phyloP scores from a whole-genome alignment of 2,113 vertebrate genomes.

The Synchiropus splendidus region DNA sequence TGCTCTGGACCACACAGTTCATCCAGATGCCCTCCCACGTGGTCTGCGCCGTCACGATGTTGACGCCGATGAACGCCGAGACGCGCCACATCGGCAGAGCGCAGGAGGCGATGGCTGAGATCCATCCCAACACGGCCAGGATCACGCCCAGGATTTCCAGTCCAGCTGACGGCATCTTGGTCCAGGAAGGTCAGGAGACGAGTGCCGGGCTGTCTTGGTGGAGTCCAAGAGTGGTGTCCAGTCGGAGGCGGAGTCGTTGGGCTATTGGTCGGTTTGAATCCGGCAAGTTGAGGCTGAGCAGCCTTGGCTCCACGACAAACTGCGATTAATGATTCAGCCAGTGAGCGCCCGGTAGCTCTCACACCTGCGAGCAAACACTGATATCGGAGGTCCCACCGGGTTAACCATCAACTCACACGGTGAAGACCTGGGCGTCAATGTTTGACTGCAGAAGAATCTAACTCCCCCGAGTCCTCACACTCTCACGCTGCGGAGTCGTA shows the following conservation, averaged over 20 bases:
- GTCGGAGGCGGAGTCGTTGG: slow-evolving; percentile 50
- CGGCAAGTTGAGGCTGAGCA: slow-evolving; percentile 20
- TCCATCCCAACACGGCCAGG: slow-evolving; percentile 78
- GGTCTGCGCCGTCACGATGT: slow-evolving; percentile 80
- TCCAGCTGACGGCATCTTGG: slow-evolving; percentile 70
- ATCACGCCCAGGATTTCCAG: slow-evolving; percentile 78
- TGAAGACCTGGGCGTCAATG: slow-evolving; percentile 31
- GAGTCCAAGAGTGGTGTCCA: too few species aligned
- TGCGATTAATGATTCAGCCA: slow-evolving; percentile 54
- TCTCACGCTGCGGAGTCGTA: too few species aligned
- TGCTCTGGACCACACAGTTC: slow-evolving; percentile 79
- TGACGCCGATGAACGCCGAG: slow-evolving; percentile 82
- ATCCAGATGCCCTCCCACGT: slow-evolving; percentile 87
- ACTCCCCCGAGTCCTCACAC: background rate
- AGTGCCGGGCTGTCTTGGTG: too few species aligned
- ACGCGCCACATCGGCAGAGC: slow-evolving; percentile 86
- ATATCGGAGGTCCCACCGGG: slow-evolving; percentile 26
- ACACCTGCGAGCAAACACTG: slow-evolving; percentile 45
- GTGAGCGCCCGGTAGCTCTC: slow-evolving; percentile 23
- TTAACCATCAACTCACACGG: slow-evolving; percentile 57
- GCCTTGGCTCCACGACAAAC: slow-evolving; percentile 24
- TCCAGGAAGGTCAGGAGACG: background rate
- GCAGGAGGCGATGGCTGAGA: slow-evolving; percentile 72
- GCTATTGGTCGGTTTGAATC: slow-evolving; percentile 38
- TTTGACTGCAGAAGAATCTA: slow-evolving; percentile 13